Conservation (phyloP, 2,888 invertebrate genomes). For the Drosophila prostipennis region DNA sequence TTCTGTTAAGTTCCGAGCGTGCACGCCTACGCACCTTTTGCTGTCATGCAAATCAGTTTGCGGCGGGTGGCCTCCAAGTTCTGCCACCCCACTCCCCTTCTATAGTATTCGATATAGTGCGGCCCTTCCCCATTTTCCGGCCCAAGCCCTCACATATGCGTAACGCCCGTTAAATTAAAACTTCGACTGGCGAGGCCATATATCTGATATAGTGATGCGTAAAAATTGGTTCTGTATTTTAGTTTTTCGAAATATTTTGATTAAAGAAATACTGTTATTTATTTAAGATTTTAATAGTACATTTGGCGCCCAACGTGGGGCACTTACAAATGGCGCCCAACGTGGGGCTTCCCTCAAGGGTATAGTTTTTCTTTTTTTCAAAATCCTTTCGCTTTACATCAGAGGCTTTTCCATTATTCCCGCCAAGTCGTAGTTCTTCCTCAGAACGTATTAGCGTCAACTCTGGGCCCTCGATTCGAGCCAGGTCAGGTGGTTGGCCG, state of each 20-base stretch:
- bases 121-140: slow-evolving; percentile 15
- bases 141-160: slow-evolving; percentile 37
- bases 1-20: slow-evolving; percentile 49
- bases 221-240: neutral
- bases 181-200: slow-evolving; percentile 16
- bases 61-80: slow-evolving; percentile 35
- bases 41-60: slow-evolving; percentile 55
- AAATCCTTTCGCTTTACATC: neutral
- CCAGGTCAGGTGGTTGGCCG: slow-evolving; percentile 53
- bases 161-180: slow-evolving; percentile 39
- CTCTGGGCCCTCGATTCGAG: slow-evolving; percentile 26
- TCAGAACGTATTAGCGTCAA: slow-evolving; percentile 36
- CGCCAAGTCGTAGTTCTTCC: neutral
- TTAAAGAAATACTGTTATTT: no score
- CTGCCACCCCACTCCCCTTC: slow-evolving; percentile 2
- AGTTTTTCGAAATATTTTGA: no score
- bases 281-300: no score
- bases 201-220: slow-evolving; percentile 31
- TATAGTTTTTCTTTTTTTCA: neutral
- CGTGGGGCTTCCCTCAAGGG: neutral
- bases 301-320: slow-evolving; percentile 1
- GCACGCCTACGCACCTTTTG: slow-evolving; percentile 76
- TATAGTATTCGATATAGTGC: neutral
- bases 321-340: neutral
- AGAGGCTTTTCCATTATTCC: neutral